Base-by-base conservation (phyloP, 2,113 vertebrate genomes). In the Dasyornis broadbenti region DNA sequence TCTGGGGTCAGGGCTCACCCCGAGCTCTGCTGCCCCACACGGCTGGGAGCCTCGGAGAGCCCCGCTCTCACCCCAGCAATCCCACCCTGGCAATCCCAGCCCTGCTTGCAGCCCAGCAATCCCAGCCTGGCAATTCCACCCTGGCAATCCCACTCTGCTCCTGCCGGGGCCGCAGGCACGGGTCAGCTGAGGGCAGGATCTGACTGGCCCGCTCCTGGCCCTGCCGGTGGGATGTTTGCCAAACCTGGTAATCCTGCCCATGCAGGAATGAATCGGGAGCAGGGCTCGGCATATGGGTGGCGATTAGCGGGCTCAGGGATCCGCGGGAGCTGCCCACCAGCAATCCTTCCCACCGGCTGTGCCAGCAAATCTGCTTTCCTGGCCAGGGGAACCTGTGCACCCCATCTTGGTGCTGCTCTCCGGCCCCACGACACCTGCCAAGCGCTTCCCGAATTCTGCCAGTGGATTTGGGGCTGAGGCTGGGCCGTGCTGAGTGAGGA, bases 141-240 rank as follows among this genome's bases (percentile, higher is more conserved):
- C 53, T 4, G 0, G n/a, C 35, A 8, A 7, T 68, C 63, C 61
- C 11, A 0, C 26, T 31, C 53, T 1, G 0, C 37, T 81, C 15
- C 19, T 0, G 0, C 8, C 4, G 0, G 42, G 4, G 6, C 50
- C 0, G 1, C 73, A 21, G 52, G 69, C 72, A 27, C 30, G 7
- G 81, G n/a, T 80, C 66, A 39, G 52, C 79, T 18, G 56, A 47
- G 85, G 78, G 47, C 85, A 82, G 88, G 90, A 9, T 45, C 7
- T 0, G 5, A 69, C 53, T 27, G 13, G 57, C 63, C 42, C 0
- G 0, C 49, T 69, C 23, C 73, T 3, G 4, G 86, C 59, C 57
- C 30, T 3, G 23, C 60, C 11, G 1, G 35, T 4, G 31, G 92
- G 82, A n/a, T 0, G 39, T n/a, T 73, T 92, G 92, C 94, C 94